Percentiles rank a stretch among this genome's conserved stretches.
These are phyloP conservation scores for Druceiella hillmani DNA, from an alignment of 2,888 invertebrate species.

Conservation along the genomic window DNA sequence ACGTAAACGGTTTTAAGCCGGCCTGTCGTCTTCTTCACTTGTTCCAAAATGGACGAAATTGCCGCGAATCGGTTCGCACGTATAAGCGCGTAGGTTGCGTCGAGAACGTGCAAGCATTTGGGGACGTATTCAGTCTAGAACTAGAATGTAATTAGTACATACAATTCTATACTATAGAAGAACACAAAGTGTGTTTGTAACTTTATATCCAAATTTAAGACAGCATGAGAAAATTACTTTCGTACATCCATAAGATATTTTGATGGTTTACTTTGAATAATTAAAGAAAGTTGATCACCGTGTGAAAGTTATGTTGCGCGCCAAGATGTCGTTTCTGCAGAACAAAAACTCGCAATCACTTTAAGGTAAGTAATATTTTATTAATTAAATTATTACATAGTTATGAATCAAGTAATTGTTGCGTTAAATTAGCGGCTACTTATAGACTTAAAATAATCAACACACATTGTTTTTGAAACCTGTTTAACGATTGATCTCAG, in stretches of 20 bases:
- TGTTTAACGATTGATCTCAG: neutral
- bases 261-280: neutral
- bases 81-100: slow-evolving; percentile 1
- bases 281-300: neutral
- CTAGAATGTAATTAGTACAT: neutral
- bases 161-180: too few relatives aligned
- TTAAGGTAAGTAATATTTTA: neutral
- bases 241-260: neutral
- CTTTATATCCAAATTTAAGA: slow-evolving; percentile 1
- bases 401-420: neutral
- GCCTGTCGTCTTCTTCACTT: too few relatives aligned
- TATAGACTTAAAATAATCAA: neutral
- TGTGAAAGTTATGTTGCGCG: neutral
- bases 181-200: slow-evolving; percentile 1
- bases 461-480: neutral
- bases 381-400: neutral
- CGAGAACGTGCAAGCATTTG: neutral
- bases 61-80: slow-evolving; percentile 1
- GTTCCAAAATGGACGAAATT: too few relatives aligned
- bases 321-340: neutral
- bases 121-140: neutral
- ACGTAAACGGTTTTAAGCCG: too few relatives aligned
- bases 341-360: neutral
- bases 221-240: neutral
- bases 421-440: neutral